These are phyloP conservation scores for Lethenteron reissneri DNA, from an alignment of 2,113 vertebrate genomes.

Conservation along the genomic window DNA sequence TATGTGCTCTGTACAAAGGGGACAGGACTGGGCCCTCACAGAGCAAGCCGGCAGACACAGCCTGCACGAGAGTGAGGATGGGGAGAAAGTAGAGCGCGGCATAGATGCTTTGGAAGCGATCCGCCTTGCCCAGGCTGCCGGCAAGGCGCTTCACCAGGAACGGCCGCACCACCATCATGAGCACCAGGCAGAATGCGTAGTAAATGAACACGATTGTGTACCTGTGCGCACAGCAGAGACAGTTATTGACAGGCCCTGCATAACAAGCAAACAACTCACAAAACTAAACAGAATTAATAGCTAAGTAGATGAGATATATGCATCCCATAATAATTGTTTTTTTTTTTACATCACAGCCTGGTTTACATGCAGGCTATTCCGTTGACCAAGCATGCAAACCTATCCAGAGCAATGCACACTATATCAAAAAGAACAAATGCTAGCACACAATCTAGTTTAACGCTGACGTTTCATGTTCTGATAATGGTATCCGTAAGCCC, in stretches of 20 bases:
- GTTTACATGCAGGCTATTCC: no score
- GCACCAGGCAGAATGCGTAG: conserved; percentile 70
- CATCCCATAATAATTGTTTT: not conserved
- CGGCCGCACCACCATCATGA: conserved; percentile 93
- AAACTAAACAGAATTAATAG: not conserved
- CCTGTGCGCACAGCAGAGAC: conserved; percentile 19
- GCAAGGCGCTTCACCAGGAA: conserved; percentile 89
- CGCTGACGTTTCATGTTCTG: no score
- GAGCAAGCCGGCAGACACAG: conserved; percentile 71
- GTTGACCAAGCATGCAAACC: no score
- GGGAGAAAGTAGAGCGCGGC: conserved; percentile 94
- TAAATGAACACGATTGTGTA: conserved; percentile 95
- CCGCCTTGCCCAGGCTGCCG: conserved; percentile 72
- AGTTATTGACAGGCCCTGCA: no score
- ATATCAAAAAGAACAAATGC: no score
- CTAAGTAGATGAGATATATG: not conserved
- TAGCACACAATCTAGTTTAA: no score
- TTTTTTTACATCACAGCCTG: no score
- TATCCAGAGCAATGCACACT: no score
- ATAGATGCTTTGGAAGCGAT: conserved; percentile 87
- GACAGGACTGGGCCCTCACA: conserved; percentile 37
- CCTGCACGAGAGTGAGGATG: conserved; percentile 74
- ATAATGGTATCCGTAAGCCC: no score
- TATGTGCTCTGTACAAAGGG: not conserved
- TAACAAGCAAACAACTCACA: no score